A percentile compares a stretch with the other conserved stretches of the same genome.
Conservation (phyloP, 2,113 vertebrate species). For the Desmodus rotundus region DNA sequence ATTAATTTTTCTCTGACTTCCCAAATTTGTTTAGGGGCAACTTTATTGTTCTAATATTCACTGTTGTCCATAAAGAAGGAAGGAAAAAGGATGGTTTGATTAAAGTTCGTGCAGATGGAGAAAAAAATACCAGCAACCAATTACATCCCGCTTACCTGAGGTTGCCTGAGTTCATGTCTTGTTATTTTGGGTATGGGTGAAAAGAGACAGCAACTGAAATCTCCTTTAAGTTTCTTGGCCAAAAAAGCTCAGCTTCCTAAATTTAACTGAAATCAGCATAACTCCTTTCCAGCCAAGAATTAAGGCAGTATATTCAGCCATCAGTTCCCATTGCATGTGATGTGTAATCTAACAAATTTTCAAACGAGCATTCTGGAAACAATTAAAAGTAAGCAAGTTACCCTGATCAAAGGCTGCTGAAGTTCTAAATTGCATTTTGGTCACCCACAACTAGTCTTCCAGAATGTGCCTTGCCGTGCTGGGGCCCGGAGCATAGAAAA, state of each 20-base stretch:
- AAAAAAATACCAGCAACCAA: neutral
- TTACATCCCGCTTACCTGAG: neutral
- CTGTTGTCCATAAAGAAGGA: neutral
- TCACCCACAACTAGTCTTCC: constrained; percentile 70
- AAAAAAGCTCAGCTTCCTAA: constrained; percentile 69
- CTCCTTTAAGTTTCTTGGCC: neutral
- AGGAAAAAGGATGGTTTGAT: neutral
- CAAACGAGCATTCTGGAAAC: constrained; percentile 92
- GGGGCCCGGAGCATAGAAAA: constrained; percentile 65
- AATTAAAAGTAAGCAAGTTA: constrained; percentile 83
- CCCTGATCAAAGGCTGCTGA: constrained; percentile 76
- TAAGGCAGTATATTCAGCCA: constrained; percentile 79
- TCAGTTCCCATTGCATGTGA: constrained; percentile 79
- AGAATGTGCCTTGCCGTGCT: constrained; percentile 42
- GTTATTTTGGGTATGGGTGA: neutral
- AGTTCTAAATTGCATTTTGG: constrained; percentile 80
- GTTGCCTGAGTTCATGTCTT: neutral
- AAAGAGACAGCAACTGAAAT: constrained; percentile 48
- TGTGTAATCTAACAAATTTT: constrained; percentile 87
- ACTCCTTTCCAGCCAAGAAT: constrained; percentile 69
- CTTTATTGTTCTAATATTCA: neutral
- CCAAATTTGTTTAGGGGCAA: neutral
- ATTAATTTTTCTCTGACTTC: neutral
- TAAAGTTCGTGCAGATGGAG: neutral
- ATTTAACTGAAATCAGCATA: constrained; percentile 73